A percentile compares a stretch with the other conserved stretches of the same genome.
Evolutionary conservation across 2,797 vertebrate genomes (phyloP).

Genomic region (Microctenopoma stevenorrisi): DNA sequence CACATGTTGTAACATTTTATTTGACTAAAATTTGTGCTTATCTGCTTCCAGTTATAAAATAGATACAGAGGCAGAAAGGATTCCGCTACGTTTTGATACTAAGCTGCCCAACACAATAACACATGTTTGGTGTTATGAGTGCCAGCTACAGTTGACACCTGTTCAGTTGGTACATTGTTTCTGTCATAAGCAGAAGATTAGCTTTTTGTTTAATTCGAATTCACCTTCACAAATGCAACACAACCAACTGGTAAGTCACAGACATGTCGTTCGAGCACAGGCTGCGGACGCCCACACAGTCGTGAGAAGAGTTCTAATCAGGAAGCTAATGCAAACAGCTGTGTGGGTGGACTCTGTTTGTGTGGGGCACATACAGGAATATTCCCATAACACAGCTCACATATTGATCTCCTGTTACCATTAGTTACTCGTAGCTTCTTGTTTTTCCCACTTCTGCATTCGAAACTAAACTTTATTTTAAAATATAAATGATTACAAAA

Average conservation of each 20-base stretch:
- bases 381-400: constrained; percentile 31
- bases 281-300: constrained; percentile 9
- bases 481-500: constrained; percentile 7
- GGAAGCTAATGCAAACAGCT: constrained; percentile 20
- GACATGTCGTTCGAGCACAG: constrained; percentile 23
- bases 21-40: too few relatives aligned
- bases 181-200: not conserved
- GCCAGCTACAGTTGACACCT: not conserved
- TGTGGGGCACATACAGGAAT: constrained; percentile 23
- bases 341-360: constrained; percentile 39
- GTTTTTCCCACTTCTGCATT: constrained; percentile 7
- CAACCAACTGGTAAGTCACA: constrained; percentile 4
- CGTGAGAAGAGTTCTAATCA: constrained; percentile 23
- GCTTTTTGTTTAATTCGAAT: constrained; percentile 1
- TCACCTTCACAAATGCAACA: constrained; percentile 14
- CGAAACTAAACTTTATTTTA: not conserved
- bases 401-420: constrained; percentile 25
- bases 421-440: constrained; percentile 4
- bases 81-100: not conserved
- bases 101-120: not conserved
- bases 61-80: not conserved
- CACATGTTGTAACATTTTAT: too few relatives aligned
- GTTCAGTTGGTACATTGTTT: not conserved
- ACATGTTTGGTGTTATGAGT: not conserved
- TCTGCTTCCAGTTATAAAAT: too few relatives aligned